Conservation (phyloP, 2,113 vertebrate genomes). For the Oreochromis tanganicae region DNA sequence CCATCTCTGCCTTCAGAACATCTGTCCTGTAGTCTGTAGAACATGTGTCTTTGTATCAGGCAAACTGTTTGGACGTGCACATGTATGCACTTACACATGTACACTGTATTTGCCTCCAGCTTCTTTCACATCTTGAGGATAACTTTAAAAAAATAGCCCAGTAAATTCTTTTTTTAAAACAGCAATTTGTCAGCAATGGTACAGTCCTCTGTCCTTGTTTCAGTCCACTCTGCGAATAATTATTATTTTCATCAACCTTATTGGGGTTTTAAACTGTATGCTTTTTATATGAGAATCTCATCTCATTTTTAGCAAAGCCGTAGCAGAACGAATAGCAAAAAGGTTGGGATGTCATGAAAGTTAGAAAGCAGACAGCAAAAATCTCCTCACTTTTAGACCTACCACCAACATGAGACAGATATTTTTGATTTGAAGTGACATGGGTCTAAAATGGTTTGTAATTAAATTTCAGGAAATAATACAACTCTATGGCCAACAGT, state of each 20-base stretch:
- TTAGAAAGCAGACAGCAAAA: neutral
- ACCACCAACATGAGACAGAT: neutral
- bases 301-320: neutral
- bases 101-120: neutral
- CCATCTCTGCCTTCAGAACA: slow-evolving; percentile 45
- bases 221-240: neutral
- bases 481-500: neutral
- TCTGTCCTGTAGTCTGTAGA: slow-evolving; percentile 43
- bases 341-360: neutral
- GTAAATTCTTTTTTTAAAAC: neutral
- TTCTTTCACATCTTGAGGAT: neutral
- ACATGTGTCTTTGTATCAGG: slow-evolving; percentile 38
- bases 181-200: neutral
- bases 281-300: neutral
- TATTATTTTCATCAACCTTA: neutral
- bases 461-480: neutral
- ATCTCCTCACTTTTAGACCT: neutral
- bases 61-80: neutral
- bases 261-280: neutral
- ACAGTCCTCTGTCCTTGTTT: neutral
- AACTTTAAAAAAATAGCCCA: neutral
- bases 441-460: neutral
- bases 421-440: neutral
- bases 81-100: neutral
- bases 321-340: neutral